A percentile compares a stretch with the other conserved stretches of the same genome.
Conservation (phyloP, 2,888 invertebrate genomes). For the Parasteatoda lunata region DNA sequence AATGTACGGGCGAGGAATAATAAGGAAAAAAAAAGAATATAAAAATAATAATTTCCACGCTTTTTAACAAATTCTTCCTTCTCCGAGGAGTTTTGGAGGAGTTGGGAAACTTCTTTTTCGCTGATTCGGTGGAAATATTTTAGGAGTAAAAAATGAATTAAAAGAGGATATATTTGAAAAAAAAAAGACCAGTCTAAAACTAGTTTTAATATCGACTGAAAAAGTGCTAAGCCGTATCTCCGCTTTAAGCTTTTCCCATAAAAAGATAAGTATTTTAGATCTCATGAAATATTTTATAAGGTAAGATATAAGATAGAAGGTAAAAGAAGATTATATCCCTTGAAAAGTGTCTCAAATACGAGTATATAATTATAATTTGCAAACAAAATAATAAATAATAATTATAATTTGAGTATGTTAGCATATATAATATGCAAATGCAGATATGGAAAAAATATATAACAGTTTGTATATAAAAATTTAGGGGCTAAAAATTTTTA, state of each 20-base stretch:
- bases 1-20: slow-evolving; percentile 32
- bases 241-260: background rate
- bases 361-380: no score
- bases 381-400: no score
- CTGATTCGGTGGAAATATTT: slow-evolving; percentile 28
- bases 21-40: slow-evolving; percentile 14
- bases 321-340: no score
- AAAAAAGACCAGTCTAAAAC: slow-evolving; percentile 1
- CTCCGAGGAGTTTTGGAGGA: slow-evolving; percentile 6
- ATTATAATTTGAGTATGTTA: no score
- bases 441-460: no score
- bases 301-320: no score
- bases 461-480: no score
- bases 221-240: background rate
- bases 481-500: no score
- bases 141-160: slow-evolving; percentile 5
- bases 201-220: slow-evolving; percentile 29
- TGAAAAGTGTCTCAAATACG: no score
- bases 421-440: no score
- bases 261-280: no score
- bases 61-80: slow-evolving; percentile 15
- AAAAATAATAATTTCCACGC: slow-evolving; percentile 33
- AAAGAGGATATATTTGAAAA: slow-evolving; percentile 3
- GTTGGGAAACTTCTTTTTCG: slow-evolving; percentile 37
- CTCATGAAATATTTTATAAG: no score